Base-by-base conservation (phyloP, 2,888 invertebrate species). In the Allygus modestus region DNA sequence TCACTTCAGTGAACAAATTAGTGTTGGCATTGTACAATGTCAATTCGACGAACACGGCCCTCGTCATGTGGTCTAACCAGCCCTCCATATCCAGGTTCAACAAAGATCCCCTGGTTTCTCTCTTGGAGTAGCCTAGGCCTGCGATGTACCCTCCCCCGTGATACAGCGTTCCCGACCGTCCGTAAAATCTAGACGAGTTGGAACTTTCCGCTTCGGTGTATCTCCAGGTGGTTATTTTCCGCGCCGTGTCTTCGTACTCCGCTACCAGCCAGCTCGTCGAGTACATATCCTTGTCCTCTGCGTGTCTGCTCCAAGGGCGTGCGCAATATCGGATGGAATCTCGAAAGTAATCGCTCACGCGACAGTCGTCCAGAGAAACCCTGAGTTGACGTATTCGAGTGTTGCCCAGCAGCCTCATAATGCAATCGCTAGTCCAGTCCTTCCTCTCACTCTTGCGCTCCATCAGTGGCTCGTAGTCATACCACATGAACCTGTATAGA, bases 11-110 rank as follows among this genome's bases (percentile, higher is more conserved):
- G 43, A 83, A 54, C 43, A 83, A 41, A 54, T 75, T 54, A 15
- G 77, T 77, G 77, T 46, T 46, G 23, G 23, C 77, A 61, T 83
- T 83, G 31, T 75, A 75, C 31, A 77, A 20, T n/a, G 43, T 46
- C 54, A 4, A 75, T 41, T 83, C 83, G 46, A 83, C 31, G 46
- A 83, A 75, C 51, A 83, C 23, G 17, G 23, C 33, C 51, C 83
- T 43, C 9, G 83, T 83, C 23, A 54, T 26, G 31, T 61, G 41
- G 23, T 83, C 83, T 20, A 83, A 54, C 83, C 83, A 83, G 5
- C 17, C n/a, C 37, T 37, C 37, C 37, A 9, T 37, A 4, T 37
- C 37, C 37, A 37, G 37, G 37, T 4, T 37, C 37, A 37, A 37
- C 37, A 37, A 37, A 4, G 37, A 4, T 4, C 5, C 37, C 9